Percentiles rank a stretch among this genome's conserved stretches.
Evolutionary conservation across 2,888 invertebrate genomes (phyloP).

Genomic region (Lasioglossum figueresi): DNA sequence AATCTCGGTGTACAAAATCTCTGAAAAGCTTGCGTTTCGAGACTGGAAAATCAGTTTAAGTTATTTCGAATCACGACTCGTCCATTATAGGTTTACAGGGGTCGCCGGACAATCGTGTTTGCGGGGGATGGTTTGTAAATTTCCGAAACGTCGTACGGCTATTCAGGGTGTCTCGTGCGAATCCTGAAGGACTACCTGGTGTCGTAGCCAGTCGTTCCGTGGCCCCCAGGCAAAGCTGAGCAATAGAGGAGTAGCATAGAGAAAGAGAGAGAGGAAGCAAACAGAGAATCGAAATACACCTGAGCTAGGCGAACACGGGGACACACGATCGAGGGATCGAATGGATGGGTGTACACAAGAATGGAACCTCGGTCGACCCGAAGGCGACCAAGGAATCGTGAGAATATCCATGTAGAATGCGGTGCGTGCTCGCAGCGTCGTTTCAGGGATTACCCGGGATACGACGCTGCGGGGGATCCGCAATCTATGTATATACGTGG

Average conservation of each 20-base stretch:
- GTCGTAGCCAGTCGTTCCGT: conserved; percentile 19
- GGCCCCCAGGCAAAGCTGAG: not conserved
- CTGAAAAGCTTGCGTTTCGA: not conserved
- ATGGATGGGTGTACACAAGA: conserved; percentile 28
- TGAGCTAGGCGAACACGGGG: not conserved
- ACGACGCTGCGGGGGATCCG: conserved; percentile 67
- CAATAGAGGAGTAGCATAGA: not conserved
- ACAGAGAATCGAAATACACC: conserved; percentile 4
- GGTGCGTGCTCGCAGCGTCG: conserved; percentile 73
- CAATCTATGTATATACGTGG: conserved; percentile 55
- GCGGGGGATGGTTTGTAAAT: conserved; percentile 73
- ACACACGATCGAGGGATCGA: not conserved
- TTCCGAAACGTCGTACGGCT: conserved; percentile 46
- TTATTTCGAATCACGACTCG: conserved; percentile 81
- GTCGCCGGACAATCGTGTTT: conserved; percentile 69
- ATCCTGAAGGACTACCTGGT: conserved; percentile 23
- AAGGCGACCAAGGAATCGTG: conserved; percentile 67
- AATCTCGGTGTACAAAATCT: not conserved
- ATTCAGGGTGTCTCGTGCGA: conserved; percentile 26
- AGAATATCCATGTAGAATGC: conserved; percentile 73
- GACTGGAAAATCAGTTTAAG: conserved; percentile 75
- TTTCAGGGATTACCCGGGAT: conserved; percentile 73
- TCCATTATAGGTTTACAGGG: conserved; percentile 69
- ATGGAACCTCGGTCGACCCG: conserved; percentile 16
- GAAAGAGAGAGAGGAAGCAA: not conserved